Base-by-base conservation (phyloP, 64 coral and sea anemone genomes). In the Acropora yongei region DNA sequence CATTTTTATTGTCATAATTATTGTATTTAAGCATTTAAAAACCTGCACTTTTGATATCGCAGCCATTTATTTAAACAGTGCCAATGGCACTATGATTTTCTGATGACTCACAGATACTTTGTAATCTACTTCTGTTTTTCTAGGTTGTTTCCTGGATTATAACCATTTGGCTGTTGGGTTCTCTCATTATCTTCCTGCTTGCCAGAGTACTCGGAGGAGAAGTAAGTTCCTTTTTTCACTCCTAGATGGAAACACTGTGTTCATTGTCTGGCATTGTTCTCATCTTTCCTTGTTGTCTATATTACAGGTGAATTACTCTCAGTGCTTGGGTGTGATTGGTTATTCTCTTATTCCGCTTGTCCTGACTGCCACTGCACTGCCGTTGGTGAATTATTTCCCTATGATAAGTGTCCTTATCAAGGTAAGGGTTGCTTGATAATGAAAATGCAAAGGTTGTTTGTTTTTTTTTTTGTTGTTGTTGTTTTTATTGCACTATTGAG, bases 91-190 rank as follows among this genome's bases (percentile, higher is more conserved):
- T 30, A 30, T 30, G 30, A 30, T 30, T 30, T 30, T 17, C 3
- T 68, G 63, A 16, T 68, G 51, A 0, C 5, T 55, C 51, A 0
- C 63, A 30, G 30, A 30, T n/a, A 68, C 3, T 9, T n/a, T 16
- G 3, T 71, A 44, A 44, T 8, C 14, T 65, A 10, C 8, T 78
- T 46, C 44, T 85, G 8, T 78, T 40, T 57, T 57, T 10, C 14
- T 63, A 99, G 97, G 97, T 99, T 84, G 97, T 99, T 41, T 99
- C 97, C 3, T 99, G 97, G 97, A 99, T 99, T 17, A 99, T 99
- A 80, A 99, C 97, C 17, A 99, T 99, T 14, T 99, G 97, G 97
- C 61, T 99, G 57, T 72, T 93, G 49, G 97, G 94, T 58, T 99
- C 97, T 6, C 84, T 99, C 40, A 90, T 99, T 41, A 77, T 99